These are phyloP conservation scores for Neocrepidodera transversa DNA, from an alignment of 2,888 invertebrate species.

Conservation along the genomic window DNA sequence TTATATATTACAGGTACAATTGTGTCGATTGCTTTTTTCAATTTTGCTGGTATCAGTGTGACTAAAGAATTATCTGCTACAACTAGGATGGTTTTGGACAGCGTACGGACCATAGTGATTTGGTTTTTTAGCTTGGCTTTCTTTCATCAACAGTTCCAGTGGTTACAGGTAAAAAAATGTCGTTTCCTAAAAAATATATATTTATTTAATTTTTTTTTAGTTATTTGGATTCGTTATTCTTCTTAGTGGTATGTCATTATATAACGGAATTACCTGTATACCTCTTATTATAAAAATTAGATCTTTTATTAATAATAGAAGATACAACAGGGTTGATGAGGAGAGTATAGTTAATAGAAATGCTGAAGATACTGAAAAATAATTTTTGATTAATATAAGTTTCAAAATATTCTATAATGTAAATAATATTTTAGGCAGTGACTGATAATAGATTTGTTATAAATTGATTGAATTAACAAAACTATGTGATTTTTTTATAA, in stretches of 20 bases:
- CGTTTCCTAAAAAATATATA: neutral
- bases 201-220: constrained; percentile 56
- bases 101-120: constrained; percentile 80
- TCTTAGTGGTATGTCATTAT: constrained; percentile 82
- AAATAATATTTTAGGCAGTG: neutral
- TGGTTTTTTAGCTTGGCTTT: constrained; percentile 83
- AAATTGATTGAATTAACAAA: too few species aligned
- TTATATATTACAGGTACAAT: constrained; percentile 68
- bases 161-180: constrained; percentile 68
- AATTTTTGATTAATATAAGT: too few species aligned
- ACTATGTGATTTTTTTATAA: too few species aligned
- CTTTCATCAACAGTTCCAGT: constrained; percentile 81
- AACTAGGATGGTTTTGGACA: constrained; percentile 53
- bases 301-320: constrained; percentile 37
- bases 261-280: constrained; percentile 65
- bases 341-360: constrained; percentile 55
- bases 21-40: constrained; percentile 87
- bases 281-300: constrained; percentile 46
- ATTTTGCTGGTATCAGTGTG: constrained; percentile 67
- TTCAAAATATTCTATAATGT: constrained; percentile 14
- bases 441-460: too few species aligned
- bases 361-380: constrained; percentile 52
- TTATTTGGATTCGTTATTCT: constrained; percentile 80
- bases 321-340: constrained; percentile 49
- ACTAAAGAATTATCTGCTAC: constrained; percentile 92